Evolutionary conservation across 37 sponge, comb jelly and placozoan species (phyloP).

Genomic region (Chondrosia reniformis): DNA sequence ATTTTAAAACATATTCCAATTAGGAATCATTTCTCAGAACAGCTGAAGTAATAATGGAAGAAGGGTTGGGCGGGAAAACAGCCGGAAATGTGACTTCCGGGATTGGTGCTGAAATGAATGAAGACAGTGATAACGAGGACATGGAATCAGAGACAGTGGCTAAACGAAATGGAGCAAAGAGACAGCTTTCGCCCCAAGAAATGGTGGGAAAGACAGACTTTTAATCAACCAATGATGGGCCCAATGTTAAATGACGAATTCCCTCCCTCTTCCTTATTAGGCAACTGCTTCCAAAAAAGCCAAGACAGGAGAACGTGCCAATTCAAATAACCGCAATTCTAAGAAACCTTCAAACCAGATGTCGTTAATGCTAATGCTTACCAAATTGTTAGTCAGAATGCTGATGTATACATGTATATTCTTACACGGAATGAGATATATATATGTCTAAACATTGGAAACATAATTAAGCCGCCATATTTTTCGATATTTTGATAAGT

Average conservation of each 20-base stretch:
- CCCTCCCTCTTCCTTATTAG: not conserved
- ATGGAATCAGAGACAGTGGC: not conserved
- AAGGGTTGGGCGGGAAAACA: not conserved
- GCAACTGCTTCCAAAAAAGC: not conserved
- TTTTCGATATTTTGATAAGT: too few relatives aligned
- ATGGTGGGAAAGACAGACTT: not conserved
- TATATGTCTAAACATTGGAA: too few relatives aligned
- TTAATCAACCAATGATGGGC: not conserved
- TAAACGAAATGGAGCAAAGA: constrained; percentile 1
- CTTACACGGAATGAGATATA: too few relatives aligned
- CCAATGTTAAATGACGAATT: not conserved
- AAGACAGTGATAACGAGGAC: not conserved
- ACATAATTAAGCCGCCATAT: too few relatives aligned
- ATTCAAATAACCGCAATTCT: too few relatives aligned
- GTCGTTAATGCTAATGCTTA: too few relatives aligned
- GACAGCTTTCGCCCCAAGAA: not conserved
- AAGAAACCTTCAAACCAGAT: too few relatives aligned
- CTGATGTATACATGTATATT: too few relatives aligned
- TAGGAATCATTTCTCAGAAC: too few relatives aligned
- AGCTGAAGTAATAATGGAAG: too few relatives aligned
- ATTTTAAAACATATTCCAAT: too few relatives aligned
- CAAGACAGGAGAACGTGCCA: not conserved
- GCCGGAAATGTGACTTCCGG: not conserved
- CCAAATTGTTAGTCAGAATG: too few relatives aligned
- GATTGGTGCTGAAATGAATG: not conserved